These are phyloP conservation scores for Seladonia tumulorum DNA, from an alignment of 2,888 invertebrate genomes.

Conservation along the genomic window DNA sequence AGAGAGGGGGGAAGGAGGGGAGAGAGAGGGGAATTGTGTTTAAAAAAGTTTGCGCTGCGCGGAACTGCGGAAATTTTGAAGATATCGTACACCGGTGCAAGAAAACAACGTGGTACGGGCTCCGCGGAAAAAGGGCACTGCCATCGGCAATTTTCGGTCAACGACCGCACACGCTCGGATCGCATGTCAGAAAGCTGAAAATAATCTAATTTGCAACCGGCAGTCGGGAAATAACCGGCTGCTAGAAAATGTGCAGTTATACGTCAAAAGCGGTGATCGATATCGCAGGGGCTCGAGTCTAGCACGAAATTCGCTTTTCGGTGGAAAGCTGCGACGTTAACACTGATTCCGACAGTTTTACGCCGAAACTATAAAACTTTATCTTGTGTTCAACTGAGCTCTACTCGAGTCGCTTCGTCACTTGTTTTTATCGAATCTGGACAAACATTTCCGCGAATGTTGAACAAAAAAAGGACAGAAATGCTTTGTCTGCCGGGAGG, in stretches of 20 bases:
- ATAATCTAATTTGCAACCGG: slow-evolving; percentile 36
- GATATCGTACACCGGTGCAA: not conserved
- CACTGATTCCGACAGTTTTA: not conserved
- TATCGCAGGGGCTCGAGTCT: slow-evolving; percentile 21
- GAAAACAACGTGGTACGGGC: not conserved
- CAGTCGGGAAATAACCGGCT: slow-evolving; percentile 15
- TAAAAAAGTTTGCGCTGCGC: not conserved
- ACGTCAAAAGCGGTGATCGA: slow-evolving; percentile 23
- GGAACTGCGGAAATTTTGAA: not conserved
- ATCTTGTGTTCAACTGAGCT: not conserved
- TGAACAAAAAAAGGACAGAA: not conserved
- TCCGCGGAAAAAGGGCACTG: not conserved
- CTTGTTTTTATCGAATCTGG: not conserved
- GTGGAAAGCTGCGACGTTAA: not conserved
- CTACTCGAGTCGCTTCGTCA: not conserved
- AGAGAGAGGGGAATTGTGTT: no score
- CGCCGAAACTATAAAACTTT: not conserved
- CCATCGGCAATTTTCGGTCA: slow-evolving; percentile 42
- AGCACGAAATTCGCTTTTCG: slow-evolving; percentile 13
- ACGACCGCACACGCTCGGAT: slow-evolving; percentile 19
- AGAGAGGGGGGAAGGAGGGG: no score
- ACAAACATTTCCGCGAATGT: not conserved
- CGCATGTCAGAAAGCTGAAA: slow-evolving; percentile 49
- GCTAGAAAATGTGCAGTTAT: slow-evolving; percentile 27
- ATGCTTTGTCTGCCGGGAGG: not conserved